Percentiles rank a stretch among this genome's conserved stretches.
These are phyloP conservation scores for Actinostola sp. DNA, from an alignment of 92 coral and sea anemone genomes.

Conservation along the genomic window DNA sequence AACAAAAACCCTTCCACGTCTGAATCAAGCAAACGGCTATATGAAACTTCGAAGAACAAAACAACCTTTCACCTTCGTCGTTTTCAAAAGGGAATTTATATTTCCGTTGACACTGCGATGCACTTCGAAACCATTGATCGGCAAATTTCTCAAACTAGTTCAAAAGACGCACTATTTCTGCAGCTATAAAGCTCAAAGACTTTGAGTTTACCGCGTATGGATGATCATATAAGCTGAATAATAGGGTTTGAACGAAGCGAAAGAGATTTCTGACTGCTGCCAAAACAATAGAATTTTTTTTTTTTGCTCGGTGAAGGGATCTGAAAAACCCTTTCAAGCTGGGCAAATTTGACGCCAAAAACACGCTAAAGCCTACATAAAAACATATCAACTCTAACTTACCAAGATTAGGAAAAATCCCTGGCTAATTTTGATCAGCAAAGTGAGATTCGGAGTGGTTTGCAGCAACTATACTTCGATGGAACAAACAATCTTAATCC, in stretches of 20 bases:
- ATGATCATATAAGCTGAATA: neutral
- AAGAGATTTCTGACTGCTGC: conserved; percentile 1
- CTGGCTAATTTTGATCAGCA: conserved; percentile 12
- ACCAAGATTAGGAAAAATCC: conserved; percentile 6
- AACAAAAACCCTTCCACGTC: neutral
- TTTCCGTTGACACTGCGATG: neutral
- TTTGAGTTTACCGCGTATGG: neutral
- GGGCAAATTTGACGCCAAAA: neutral
- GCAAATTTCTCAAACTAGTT: conserved; percentile 5
- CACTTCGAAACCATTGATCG: conserved; percentile 23
- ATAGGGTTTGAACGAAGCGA: conserved; percentile 8
- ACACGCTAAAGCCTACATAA: neutral
- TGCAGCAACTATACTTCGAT: conserved; percentile 18
- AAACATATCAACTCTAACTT: neutral
- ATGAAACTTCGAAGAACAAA: too few relatives aligned
- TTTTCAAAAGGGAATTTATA: too few relatives aligned
- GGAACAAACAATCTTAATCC: conserved; percentile 7
- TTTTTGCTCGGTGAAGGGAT: conserved; percentile 22
- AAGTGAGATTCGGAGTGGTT: conserved; percentile 9
- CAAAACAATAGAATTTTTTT: conserved; percentile 12
- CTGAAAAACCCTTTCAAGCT: conserved; percentile 7
- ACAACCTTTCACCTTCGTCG: too few relatives aligned
- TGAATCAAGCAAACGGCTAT: too few relatives aligned
- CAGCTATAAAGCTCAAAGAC: neutral
- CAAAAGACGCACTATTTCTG: neutral